These are phyloP conservation scores for Calcarius ornatus DNA, from an alignment of 2,113 vertebrate genomes.

Conservation along the genomic window DNA sequence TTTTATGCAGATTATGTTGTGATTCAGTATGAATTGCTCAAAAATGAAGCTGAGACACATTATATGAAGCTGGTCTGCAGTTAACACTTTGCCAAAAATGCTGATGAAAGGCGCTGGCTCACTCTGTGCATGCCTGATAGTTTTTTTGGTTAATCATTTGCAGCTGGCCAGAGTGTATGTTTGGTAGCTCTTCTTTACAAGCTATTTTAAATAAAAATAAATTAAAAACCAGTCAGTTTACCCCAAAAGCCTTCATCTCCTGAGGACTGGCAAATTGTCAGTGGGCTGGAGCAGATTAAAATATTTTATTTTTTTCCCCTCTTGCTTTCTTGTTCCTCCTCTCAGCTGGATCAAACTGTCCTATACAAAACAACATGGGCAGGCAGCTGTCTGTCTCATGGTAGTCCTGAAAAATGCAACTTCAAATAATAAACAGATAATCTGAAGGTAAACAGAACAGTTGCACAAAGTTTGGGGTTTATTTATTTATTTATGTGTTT, in stretches of 20 bases:
- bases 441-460: background rate
- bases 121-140: background rate
- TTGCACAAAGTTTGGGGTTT: rapidly evolving
- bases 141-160: background rate
- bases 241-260: background rate
- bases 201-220: background rate
- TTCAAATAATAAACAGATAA: background rate
- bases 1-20: background rate
- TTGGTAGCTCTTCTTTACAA: background rate
- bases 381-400: background rate
- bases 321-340: background rate
- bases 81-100: rapidly evolving
- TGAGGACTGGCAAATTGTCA: background rate
- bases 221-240: background rate
- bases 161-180: background rate
- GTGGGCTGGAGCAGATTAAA: background rate
- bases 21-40: background rate
- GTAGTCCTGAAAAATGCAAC: background rate
- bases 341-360: background rate
- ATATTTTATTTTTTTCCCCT: background rate
- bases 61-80: background rate
- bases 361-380: background rate
- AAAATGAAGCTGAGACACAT: background rate
- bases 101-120: background rate
- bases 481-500: background rate